Evolutionary conservation across 2,113 vertebrate genomes (phyloP), one percentile per base, ranked within the genome.

Genomic region (Perognathus longimembris): DNA sequence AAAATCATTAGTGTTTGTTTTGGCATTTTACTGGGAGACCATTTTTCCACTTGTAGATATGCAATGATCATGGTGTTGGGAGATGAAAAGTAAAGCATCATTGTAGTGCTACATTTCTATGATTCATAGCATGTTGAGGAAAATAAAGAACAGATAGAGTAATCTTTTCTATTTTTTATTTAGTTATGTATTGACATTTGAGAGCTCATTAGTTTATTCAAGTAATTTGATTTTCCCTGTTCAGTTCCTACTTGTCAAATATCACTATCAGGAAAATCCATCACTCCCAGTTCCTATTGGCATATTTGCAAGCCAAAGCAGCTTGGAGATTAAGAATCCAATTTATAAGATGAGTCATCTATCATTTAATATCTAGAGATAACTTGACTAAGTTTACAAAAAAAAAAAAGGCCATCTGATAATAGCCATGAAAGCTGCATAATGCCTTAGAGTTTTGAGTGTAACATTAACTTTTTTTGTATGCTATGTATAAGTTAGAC

Each of bases 131-230:
- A 5, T 86, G 80, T 24, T 67, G 89, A 93, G 77, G 20, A 67
- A 92, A 88, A 79, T 26, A 86, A 94, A 90, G 26, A 83, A 42
- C 45, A 84, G 30, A 71, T 81, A 91, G 24, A 86, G 20, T 73
- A 30, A 88, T 88, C 32, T 80, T 88, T 90, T 57, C n/a, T 90
- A 22, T 63, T 91, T 91, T 96, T 91, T 91, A 73, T 91, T 93
- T 95, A 82, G 87, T 88, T 96, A 85, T 57, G 61, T 96, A 96
- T 95, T 96, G 96, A 85, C 96, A 95, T 93, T 93, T 93, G 59
- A 89, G 87, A 95, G 85, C 96, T 97, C 95, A 96, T 96, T 97
- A 96, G 91, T 93, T 95, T 96, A 97, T 95, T 95, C 88, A 54
- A 92, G 84, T 95, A 95, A 96, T 96, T 95, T 95, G 94, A 97